phyloP scores from a whole-genome alignment of 2,113 vertebrate species.

The Xerus inauris region DNA sequence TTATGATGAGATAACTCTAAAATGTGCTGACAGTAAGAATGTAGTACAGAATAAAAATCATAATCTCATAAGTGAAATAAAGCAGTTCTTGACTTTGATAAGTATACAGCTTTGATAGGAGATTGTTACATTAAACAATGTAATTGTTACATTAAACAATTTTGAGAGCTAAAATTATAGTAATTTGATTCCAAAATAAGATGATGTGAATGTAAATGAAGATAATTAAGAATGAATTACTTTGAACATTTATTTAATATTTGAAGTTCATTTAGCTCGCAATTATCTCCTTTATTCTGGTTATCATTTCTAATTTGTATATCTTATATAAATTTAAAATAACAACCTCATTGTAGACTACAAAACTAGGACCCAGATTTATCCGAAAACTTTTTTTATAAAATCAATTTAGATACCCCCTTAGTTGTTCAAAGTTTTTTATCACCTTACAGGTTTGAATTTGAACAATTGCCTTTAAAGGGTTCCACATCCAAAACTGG shows the following conservation, averaged over 20 bases:
- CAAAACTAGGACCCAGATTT: not conserved
- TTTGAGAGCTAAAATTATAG: slow-evolving; percentile 4
- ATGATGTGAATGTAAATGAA: not conserved
- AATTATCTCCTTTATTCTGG: not conserved
- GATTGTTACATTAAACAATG: not conserved
- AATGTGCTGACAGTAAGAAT: not conserved
- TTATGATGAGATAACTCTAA: not conserved
- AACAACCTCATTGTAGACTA: not conserved
- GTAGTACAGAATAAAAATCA: not conserved
- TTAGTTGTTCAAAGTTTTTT: slow-evolving; percentile 35
- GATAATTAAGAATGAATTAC: slow-evolving; percentile 1
- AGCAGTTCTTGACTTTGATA: not conserved
- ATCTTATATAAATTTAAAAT: not conserved
- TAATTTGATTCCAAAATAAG: not conserved
- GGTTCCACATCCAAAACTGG: not conserved
- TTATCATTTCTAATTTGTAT: not conserved
- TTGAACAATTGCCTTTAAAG: not conserved
- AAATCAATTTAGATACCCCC: not conserved
- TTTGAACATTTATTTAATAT: slow-evolving; percentile 1
- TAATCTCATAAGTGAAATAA: not conserved
- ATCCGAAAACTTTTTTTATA: not conserved
- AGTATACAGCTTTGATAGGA: not conserved
- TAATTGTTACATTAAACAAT: not conserved
- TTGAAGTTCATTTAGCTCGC: not conserved
- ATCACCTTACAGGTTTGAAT: not conserved